Evolutionary conservation across 2,888 invertebrate genomes (phyloP), one percentile per base, ranked within the genome.

Genomic region (Trissonchulus latispiculum): DNA sequence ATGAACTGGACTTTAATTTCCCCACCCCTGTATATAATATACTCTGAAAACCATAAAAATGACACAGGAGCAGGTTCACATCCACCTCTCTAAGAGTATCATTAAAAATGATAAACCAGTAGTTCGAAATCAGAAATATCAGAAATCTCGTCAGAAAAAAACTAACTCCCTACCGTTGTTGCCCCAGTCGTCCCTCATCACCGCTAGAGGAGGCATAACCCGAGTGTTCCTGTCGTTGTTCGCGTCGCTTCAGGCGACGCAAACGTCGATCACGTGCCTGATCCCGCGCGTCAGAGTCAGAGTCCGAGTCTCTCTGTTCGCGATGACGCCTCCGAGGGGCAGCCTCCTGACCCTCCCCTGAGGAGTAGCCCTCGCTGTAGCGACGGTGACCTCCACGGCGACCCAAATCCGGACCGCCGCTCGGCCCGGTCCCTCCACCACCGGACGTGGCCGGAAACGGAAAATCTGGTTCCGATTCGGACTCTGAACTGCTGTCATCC

Each of bases 211-310:
- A 23, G 59, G 23, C 23, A 78, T 76, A 82, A 28, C 59, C 23
- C 28, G 59, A 59, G 23, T 28, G 23, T 23, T 28, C 23, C 59
- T 28, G 59, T 59, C 28, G 23, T 23, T 28, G 59, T 59, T 28
- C 59, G 59, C 28, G 59, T 23, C 28, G 79, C 73, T 85, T 88
- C 35, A 93, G 83, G 75, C 93, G 87, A 29, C 91, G 86, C 35
- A 94, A 84, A 67, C 94, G 88, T 0, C 93, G 91, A 85, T 95
- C 94, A 80, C 91, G 90, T n/a, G 89, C 86, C 82, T 87, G 80
- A 79, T 85, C 78, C 78, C 86, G 77, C 81, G 84, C 78, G 83
- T 75, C 71, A 28, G 37, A n/a, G 31, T 76, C 77, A 36, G 74
- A 28, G 67, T 70, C 78, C 32, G 75, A 75, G 23, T 76, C 77